Base-by-base conservation (phyloP, 2,113 vertebrate genomes). In the Paedocypris sp. region DNA sequence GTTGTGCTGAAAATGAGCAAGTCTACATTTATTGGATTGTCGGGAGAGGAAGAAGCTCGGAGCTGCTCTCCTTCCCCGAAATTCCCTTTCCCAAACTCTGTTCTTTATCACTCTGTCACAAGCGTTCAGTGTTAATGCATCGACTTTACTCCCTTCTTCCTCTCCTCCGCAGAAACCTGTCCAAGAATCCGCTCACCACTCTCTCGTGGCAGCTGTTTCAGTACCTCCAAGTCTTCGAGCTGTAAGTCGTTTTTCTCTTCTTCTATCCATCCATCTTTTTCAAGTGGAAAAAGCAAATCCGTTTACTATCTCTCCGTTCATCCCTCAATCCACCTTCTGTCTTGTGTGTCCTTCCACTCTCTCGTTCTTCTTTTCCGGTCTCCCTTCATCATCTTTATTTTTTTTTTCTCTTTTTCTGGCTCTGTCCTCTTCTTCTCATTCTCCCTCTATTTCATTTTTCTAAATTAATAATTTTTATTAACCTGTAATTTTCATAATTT, bases 191-290 rank as follows among this genome's bases (percentile, higher is more conserved):
- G 41, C 84, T 92, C 72, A 87, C 79, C 48, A 89, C 87, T 5
- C 80, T 92, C 20, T 89, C 89, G 1, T 92, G 90, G 90, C 86
- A 90, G 32, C 89, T 91, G 52, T 92, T 92, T 83, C 86, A 90
- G 84, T 88, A 87, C 0, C 82, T 92, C 69, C 85, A 84, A 67
- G 88, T 92, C 73, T 81, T 77, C 50, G 89, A 92, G 79, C 72
- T 92, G 90, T 92, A 86, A 91, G 90, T 91, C 29, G 1, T n/a
- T 38, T 18, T 56, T 16, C 13, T 39, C 23, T 16, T 16, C 1
- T 45, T 33, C 32, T 43, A 4, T 19, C 16, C 18, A 18, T 20
- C n/a, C n/a, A n/a, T n/a, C n/a, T n/a, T n/a, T n/a, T n/a, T n/a
- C n/a, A n/a, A n/a, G n/a, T n/a, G n/a, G n/a, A n/a, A n/a, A n/a